Percentiles rank a stretch among this genome's conserved stretches.
These are phyloP conservation scores for Crenichthys baileyi DNA, from an alignment of 2,797 vertebrate genomes.

Conservation along the genomic window DNA sequence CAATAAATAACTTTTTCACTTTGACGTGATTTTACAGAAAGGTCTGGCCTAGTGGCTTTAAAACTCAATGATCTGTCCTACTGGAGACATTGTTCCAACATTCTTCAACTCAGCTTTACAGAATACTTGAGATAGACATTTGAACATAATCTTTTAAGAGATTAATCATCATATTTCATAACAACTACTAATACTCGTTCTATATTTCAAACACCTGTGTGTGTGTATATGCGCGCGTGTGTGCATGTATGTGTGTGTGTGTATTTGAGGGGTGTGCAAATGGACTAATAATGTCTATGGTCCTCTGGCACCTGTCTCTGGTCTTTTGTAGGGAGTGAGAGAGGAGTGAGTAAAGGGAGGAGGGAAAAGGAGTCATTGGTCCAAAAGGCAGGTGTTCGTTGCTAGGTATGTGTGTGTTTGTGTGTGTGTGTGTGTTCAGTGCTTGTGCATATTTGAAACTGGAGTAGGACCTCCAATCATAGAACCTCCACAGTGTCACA, in stretches of 20 bases:
- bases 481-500: conserved; percentile 20
- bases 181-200: background rate
- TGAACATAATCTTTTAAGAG: background rate
- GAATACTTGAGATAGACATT: background rate
- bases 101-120: background rate
- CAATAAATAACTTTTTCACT: background rate
- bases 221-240: background rate
- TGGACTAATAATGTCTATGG: conserved; percentile 35
- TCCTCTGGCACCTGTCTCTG: conserved; percentile 59
- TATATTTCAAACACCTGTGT: background rate
- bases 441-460: conserved; percentile 22
- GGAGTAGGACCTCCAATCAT: conserved; percentile 1
- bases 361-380: conserved; percentile 24
- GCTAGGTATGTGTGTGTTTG: conserved; percentile 9
- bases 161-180: background rate
- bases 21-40: background rate
- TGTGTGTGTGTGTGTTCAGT: background rate
- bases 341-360: conserved; percentile 17
- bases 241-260: background rate
- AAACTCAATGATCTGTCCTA: background rate
- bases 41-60: background rate
- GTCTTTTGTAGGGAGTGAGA: conserved; percentile 37
- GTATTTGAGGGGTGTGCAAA: background rate
- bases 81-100: background rate
- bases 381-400: conserved; percentile 45